These are phyloP conservation scores for Cerastoderma edule DNA, from an alignment of 2,888 invertebrate genomes.

Conservation along the genomic window DNA sequence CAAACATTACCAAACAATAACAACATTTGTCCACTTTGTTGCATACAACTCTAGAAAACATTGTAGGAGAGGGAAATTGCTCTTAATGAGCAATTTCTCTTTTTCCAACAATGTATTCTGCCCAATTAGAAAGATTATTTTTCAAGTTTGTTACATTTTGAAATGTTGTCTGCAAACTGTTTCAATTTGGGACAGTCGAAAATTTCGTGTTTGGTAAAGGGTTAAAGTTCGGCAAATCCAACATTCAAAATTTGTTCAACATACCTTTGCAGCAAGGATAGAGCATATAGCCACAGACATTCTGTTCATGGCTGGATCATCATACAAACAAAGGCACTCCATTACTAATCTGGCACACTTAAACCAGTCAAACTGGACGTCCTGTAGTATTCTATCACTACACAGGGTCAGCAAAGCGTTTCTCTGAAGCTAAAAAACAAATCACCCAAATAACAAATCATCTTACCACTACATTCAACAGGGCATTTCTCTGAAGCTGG, in stretches of 20 bases:
- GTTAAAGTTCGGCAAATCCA: too few relatives aligned
- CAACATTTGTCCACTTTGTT: too few relatives aligned
- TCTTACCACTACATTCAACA: too few relatives aligned
- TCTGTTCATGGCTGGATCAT: slow-evolving; percentile 89
- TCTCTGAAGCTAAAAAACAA: slow-evolving; percentile 87
- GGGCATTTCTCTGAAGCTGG: too few relatives aligned
- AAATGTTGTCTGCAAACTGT: too few relatives aligned
- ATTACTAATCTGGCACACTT: slow-evolving; percentile 89
- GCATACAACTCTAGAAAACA: not conserved
- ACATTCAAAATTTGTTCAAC: too few relatives aligned
- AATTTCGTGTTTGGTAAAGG: too few relatives aligned
- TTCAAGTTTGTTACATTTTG: too few relatives aligned
- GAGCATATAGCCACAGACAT: slow-evolving; percentile 93
- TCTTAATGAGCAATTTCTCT: not conserved
- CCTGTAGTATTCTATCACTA: slow-evolving; percentile 90
- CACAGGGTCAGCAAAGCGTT: slow-evolving; percentile 90
- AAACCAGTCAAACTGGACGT: slow-evolving; percentile 88
- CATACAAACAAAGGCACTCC: slow-evolving; percentile 89
- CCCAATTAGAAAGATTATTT: too few relatives aligned
- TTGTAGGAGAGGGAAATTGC: not conserved
- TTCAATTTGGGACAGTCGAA: too few relatives aligned
- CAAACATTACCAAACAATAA: too few relatives aligned
- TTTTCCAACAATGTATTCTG: not conserved
- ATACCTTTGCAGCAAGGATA: slow-evolving; percentile 87
- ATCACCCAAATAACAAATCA: too few relatives aligned